These are phyloP conservation scores for Aix galericulata DNA, from an alignment of 2,113 vertebrate species.

Conservation along the genomic window DNA sequence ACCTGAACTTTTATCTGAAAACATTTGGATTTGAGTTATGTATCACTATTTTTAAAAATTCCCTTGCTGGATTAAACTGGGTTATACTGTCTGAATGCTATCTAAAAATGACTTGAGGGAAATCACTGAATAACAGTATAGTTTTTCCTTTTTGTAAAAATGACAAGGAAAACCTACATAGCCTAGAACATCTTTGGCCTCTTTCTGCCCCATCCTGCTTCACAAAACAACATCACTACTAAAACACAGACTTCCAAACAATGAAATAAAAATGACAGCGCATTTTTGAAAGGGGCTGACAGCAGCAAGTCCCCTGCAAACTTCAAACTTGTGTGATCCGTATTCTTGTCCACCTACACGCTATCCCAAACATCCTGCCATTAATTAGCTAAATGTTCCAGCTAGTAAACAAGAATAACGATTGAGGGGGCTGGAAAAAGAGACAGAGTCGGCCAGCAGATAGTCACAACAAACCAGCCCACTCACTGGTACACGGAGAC, in stretches of 20 bases:
- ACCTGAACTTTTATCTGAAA: neutral
- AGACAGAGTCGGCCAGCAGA: slow-evolving; percentile 69
- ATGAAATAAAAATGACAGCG: slow-evolving; percentile 28
- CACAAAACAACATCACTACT: slow-evolving; percentile 24
- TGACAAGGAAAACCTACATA: neutral
- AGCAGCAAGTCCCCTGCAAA: slow-evolving; percentile 65
- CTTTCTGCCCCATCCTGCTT: slow-evolving; percentile 29
- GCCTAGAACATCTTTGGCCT: neutral
- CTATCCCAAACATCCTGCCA: slow-evolving; percentile 82
- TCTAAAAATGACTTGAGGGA: neutral
- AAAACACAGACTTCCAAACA: slow-evolving; percentile 42
- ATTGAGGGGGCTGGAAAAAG: slow-evolving; percentile 74
- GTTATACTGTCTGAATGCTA: neutral
- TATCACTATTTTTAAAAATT: neutral
- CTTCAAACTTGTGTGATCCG: slow-evolving; percentile 71
- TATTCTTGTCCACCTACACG: slow-evolving; percentile 81
- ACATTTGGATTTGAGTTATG: neutral
- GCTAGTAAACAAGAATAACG: slow-evolving; percentile 77
- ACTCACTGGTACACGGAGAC: slow-evolving; percentile 52
- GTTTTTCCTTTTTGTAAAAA: neutral
- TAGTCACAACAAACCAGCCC: slow-evolving; percentile 75
- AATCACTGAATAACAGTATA: neutral
- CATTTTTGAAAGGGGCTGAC: slow-evolving; percentile 46
- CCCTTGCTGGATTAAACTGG: neutral
- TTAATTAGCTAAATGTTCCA: slow-evolving; percentile 79